Base-by-base conservation (phyloP, 2,797 vertebrate species). In the Acanthornis magna region DNA sequence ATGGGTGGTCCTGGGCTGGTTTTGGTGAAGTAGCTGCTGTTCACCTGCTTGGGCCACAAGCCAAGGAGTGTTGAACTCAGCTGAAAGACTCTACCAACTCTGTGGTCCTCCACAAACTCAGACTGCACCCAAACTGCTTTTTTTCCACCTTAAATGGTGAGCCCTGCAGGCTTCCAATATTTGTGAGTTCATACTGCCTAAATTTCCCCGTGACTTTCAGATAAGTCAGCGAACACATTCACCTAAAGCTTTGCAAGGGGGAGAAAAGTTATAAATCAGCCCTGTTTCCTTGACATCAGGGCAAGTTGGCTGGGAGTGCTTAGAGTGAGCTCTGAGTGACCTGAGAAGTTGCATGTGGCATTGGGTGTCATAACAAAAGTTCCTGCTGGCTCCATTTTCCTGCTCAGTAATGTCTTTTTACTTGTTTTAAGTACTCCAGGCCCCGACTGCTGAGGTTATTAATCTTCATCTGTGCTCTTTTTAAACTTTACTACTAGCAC, bases 401-500 rank as follows among this genome's bases (percentile, higher is more conserved):
- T 87, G 79, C 88, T 66, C 58, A 1, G 2, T 91, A 89, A 90
- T 85, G 40, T 71, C 86, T 91, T 92, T 70, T 92, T 73, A 86
- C 92, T 97, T 67, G 86, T 89, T 96, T 96, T 95, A 97, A 97
- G 87, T 72, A 85, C 95, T 91, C 50, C 48, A 61, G 85, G 72
- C 78, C 89, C 54, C 9, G 38, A 85, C 36, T 73, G 88, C 93
- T 88, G 93, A 63, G 94, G 84, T 86, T 94, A 89, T 97, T 96
- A 97, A 75, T 96, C 96, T 97, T 97, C 88, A 97, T 97, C 82
- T 95, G 77, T 62, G 78, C 40, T 92, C 89, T 97, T 97, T 94
- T 96, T 95, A 97, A 97, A 96, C 95, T 97, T 97, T 97, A 96
- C 93, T 97, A 79, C 91, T 96, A 95, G 94, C 88, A 92, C 96